Conservation (phyloP, 2,888 invertebrate genomes). For the Drosophila pegasa region DNA sequence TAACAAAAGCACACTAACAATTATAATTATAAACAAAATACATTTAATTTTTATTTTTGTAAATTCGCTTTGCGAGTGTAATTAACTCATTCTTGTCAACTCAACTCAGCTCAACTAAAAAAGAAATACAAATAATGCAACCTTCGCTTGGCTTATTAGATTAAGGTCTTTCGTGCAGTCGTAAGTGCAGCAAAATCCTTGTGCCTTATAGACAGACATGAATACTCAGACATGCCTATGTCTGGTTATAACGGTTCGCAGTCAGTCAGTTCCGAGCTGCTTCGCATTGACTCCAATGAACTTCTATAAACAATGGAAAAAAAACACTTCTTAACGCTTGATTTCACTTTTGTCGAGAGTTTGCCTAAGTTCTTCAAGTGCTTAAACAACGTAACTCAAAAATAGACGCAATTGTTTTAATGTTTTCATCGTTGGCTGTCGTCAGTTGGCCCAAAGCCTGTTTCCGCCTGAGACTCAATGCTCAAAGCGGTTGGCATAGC, state of each 20-base stretch:
- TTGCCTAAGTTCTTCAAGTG: slow-evolving; percentile 39
- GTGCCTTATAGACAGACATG: slow-evolving; percentile 22
- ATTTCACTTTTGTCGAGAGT: slow-evolving; percentile 17
- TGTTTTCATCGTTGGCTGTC: slow-evolving; percentile 8
- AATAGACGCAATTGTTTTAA: slow-evolving; percentile 1
- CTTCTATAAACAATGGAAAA: slow-evolving; percentile 31
- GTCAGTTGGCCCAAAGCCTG: slow-evolving; percentile 20
- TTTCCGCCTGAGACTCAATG: slow-evolving; percentile 57
- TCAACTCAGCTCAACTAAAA: too few species aligned
- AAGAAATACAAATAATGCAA: slow-evolving; percentile 45
- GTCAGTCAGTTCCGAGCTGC: slow-evolving; percentile 41
- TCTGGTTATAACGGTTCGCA: slow-evolving; percentile 25
- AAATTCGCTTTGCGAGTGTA: slow-evolving; percentile 50
- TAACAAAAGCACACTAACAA: slow-evolving; percentile 39
- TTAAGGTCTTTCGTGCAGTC: slow-evolving; percentile 66
- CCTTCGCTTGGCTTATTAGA: slow-evolving; percentile 72
- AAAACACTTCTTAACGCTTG: slow-evolving; percentile 47
- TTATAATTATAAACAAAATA: slow-evolving; percentile 76
- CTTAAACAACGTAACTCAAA: not conserved
- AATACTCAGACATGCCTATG: not conserved
- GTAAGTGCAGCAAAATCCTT: slow-evolving; percentile 69
- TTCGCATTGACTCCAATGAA: slow-evolving; percentile 55
- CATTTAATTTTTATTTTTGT: slow-evolving; percentile 61
- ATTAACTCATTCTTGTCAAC: slow-evolving; percentile 73
- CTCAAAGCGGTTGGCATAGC: slow-evolving; percentile 27